Evolutionary conservation across 2,113 vertebrate genomes (phyloP), one percentile per base, ranked within the genome.

Genomic region (Tychaedon coryphoeus): DNA sequence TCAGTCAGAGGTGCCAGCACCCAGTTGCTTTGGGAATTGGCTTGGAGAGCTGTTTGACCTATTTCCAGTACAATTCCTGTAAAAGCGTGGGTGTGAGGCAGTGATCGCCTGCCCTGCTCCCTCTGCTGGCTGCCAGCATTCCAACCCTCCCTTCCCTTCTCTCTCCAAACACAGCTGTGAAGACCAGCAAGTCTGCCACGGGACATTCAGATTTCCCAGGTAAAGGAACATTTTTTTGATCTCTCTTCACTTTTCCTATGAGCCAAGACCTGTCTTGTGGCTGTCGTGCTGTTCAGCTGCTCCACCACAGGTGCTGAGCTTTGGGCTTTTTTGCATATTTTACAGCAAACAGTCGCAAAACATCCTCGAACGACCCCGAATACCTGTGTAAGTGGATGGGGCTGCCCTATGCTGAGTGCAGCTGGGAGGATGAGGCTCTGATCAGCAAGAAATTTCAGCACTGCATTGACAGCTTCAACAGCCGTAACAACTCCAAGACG

Each of bases 331-430:
- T 24, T 84, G 4, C 13, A 13, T 95, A 4, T 94, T 48, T 86
- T 93, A 54, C 74, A 99, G 99, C 99, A 90, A 99, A 99, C 73
- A 99, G 98, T 93, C 98, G 99, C 81, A 99, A 99, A 96, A 97
- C 98, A 10, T 97, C 98, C 64, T 99, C 99, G 1, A 98, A 99
- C 38, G 99, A 99, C 70, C 99, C 99, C 0, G 99, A 99, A 57
- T 99, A 99, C 91, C 96, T 99, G 1, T 99, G 99, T 90, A 99
- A 99, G 85, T 99, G 99, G 99, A 99, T 99, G 99, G 99, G 99
- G 15, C 97, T 99, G 48, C 99, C 99, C 1, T 99, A 99, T 40
- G 98, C 99, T 0, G 99, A 99, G 87, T 99, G 99, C 95, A 99
- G 99, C 97, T 99, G 99, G 99, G 99, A 99, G 65, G 99, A 99